Base-by-base conservation (phyloP, 1,140 invertebrate species). In the Dendrolimus punctatus region DNA sequence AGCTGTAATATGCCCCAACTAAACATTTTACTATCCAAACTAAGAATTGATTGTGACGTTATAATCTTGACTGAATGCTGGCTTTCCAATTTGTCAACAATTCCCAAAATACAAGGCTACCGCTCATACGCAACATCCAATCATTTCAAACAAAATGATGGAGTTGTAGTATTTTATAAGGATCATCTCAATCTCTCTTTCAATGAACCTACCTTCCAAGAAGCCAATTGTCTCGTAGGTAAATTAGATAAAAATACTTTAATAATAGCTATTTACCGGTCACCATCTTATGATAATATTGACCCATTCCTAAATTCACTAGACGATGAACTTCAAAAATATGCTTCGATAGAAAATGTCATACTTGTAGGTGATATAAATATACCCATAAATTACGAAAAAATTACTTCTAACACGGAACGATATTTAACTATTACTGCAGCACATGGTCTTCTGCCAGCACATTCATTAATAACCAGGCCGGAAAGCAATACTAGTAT, bases 241-340 rank as follows among this genome's bases (percentile, higher is more conserved):
- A 48, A 46, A 37, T n/a, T 62, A 8, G 45, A 42, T 7, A 47
- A 38, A 6, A 10, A 46, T 6, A 54, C 47, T 4, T 58, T 44
- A 6, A 52, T 64, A 41, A 4, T 67, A 38, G 39, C 56, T 40
- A 54, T 67, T 1, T 67, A 67, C 46, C 44, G 64, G 5, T 58
- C 60, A 5, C 64, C 60, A 10, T 60, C 57, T 4, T 60, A 46
- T 45, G 53, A 46, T 46, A 53, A 58, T 41, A 46, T 57, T 5
- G 50, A 52, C 4, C 5, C 23, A 4, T 67, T 67, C 39, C 45
- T 67, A 0, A 41, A 39, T 6, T 60, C 57, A 4, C n/a, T 66
- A 9, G 46, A 47, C 5, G 6, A 8, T 10, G 6, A 8, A 9
- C 7, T 49, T 8, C 8, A 39, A 40, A 40, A 5, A 49, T 3